These are phyloP conservation scores for Branchinecta sandiegonensis DNA, from an alignment of 2,888 invertebrate genomes.

Conservation along the genomic window DNA sequence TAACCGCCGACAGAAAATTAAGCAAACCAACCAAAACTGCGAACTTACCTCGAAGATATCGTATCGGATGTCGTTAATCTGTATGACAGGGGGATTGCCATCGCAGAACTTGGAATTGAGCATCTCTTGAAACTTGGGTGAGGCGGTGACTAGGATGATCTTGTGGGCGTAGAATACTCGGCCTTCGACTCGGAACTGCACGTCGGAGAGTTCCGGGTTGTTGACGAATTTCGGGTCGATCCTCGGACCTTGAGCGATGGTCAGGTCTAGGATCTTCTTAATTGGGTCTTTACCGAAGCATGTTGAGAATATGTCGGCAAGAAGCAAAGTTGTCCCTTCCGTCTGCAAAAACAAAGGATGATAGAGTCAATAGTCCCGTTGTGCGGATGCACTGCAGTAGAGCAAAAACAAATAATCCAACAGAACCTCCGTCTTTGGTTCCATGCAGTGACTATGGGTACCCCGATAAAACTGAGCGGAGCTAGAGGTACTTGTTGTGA, in stretches of 20 bases:
- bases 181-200: constrained; percentile 80
- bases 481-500: too few species aligned
- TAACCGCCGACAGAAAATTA: too few species aligned
- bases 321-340: constrained; percentile 67
- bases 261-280: constrained; percentile 49
- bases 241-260: constrained; percentile 45
- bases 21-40: too few species aligned
- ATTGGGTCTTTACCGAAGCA: constrained; percentile 77
- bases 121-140: constrained; percentile 71
- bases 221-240: constrained; percentile 88
- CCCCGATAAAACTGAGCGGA: too few species aligned
- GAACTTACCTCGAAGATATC: constrained; percentile 68
- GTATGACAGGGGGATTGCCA: constrained; percentile 64
- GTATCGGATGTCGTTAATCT: constrained; percentile 81
- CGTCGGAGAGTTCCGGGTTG: constrained; percentile 80
- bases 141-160: constrained; percentile 80
- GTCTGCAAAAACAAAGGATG: constrained; percentile 42
- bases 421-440: too few species aligned
- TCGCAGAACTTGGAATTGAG: constrained; percentile 57
- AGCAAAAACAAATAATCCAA: background rate
- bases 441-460: too few species aligned
- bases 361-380: background rate
- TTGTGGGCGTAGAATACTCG: constrained; percentile 84
- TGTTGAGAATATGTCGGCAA: constrained; percentile 77
- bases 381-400: background rate